Percentiles rank a stretch among this genome's conserved stretches.
Evolutionary conservation across 1,140 invertebrate species (phyloP).

Genomic region (Venturia canescens): DNA sequence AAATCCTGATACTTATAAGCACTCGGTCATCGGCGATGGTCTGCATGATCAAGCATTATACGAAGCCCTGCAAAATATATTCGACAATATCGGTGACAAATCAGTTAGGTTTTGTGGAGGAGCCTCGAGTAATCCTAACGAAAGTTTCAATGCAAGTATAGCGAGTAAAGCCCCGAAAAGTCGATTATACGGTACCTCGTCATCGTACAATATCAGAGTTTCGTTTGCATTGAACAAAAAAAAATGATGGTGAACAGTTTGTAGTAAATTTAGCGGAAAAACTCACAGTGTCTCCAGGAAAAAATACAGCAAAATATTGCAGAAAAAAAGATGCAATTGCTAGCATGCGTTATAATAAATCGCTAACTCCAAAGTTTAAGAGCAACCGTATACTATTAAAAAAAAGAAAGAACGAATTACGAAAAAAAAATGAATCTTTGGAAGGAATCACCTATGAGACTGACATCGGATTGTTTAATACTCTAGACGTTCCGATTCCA

Average conservation of each 20-base stretch:
- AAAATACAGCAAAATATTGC: conserved; percentile 20
- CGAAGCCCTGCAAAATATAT: conserved; percentile 36
- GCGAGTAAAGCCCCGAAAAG: conserved; percentile 49
- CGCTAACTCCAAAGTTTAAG: conserved; percentile 12
- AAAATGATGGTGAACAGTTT: conserved; percentile 31
- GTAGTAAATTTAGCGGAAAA: conserved; percentile 11
- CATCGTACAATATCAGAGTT: conserved; percentile 4
- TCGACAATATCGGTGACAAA: conserved; percentile 32
- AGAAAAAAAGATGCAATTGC: conserved; percentile 25
- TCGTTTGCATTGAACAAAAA: conserved; percentile 17
- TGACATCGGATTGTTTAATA: conserved; percentile 35
- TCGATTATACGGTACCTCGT: conserved; percentile 25
- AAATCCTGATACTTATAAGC: conserved; percentile 33
- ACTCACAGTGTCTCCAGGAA: conserved; percentile 25
- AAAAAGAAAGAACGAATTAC: background rate
- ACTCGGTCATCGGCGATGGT: conserved; percentile 20
- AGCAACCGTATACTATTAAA: conserved; percentile 7
- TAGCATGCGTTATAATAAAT: conserved; percentile 2
- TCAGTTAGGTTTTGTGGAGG: conserved; percentile 33
- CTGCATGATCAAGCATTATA: conserved; percentile 40
- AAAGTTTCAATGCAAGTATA: too few species aligned
- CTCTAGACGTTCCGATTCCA: conserved; percentile 23
- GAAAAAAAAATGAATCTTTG: conserved; percentile 24
- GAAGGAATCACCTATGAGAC: conserved; percentile 47
- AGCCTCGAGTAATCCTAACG: conserved; percentile 48